These are phyloP conservation scores for Rugalucina vietnamica DNA, from an alignment of 2,888 invertebrate genomes.

Conservation along the genomic window DNA sequence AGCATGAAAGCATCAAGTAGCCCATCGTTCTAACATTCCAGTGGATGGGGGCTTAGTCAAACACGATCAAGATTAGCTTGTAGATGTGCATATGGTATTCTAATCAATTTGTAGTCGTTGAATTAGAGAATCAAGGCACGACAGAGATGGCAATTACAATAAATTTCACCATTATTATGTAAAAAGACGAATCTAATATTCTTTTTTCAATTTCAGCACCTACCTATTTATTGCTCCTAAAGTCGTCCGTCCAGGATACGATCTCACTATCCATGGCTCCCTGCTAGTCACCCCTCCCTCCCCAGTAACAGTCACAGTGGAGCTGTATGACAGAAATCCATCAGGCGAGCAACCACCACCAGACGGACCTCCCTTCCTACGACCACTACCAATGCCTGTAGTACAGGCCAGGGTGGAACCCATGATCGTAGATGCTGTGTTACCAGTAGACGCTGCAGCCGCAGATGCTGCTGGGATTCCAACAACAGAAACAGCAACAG, in stretches of 20 bases:
- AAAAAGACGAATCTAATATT: too few relatives aligned
- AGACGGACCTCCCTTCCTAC: neutral
- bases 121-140: too few relatives aligned
- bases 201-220: conserved; percentile 60
- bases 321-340: conserved; percentile 29
- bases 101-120: too few relatives aligned
- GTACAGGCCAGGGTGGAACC: neutral
- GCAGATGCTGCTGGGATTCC: neutral
- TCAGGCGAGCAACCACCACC: neutral
- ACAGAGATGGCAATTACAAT: too few relatives aligned
- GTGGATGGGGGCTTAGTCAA: too few relatives aligned
- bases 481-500: conserved; percentile 24
- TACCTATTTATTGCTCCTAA: conserved; percentile 65
- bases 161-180: too few relatives aligned
- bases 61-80: too few relatives aligned
- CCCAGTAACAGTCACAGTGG: conserved; percentile 57
- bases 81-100: too few relatives aligned
- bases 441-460: neutral
- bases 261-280: conserved; percentile 58
- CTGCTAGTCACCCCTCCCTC: conserved; percentile 49
- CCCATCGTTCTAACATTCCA: too few relatives aligned
- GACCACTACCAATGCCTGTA: neutral
- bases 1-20: too few relatives aligned
- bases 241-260: conserved; percentile 63
- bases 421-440: neutral